These are phyloP conservation scores for rat (Rattus norvegicus) DNA, from an alignment of 2,113 vertebrate species.

Conservation along the genomic window GRCr8 NC_086025.1:29564001-29564500, in stretches of 20 bases:
- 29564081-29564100: too few relatives aligned
- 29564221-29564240: background rate
- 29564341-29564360: too few relatives aligned
- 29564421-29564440: background rate
- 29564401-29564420: background rate
- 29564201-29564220: background rate
- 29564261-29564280: background rate
- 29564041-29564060: background rate
- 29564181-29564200: background rate
- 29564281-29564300: background rate
- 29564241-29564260: background rate
- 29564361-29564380: background rate
- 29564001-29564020: constrained; percentile 39
- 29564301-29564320: background rate
- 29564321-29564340: too few relatives aligned
- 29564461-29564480: background rate
- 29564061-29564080: background rate
- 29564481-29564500: background rate
- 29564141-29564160: background rate
- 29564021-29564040: background rate
- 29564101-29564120: background rate
- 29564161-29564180: background rate
- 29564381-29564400: background rate
- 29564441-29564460: background rate
- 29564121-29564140: background rate